Evolutionary conservation across 2,888 invertebrate genomes (phyloP).

Genomic region (Cheilosia soror): DNA sequence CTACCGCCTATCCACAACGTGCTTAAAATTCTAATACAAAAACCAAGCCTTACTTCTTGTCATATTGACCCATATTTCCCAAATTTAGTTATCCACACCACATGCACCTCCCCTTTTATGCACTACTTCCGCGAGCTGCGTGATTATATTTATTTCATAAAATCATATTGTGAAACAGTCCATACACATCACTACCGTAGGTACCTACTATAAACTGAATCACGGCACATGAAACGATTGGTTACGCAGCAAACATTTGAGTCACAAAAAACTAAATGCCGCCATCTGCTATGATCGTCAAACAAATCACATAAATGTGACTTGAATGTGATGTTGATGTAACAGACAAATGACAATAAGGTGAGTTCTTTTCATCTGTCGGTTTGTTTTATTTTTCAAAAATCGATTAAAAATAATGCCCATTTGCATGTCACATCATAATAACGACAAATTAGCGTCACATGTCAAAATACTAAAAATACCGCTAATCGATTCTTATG

Average conservation of each 20-base stretch:
- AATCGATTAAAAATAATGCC: slow-evolving; percentile 5
- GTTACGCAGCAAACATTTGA: slow-evolving; percentile 31
- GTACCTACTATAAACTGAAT: slow-evolving; percentile 9
- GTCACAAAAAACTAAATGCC: slow-evolving; percentile 16
- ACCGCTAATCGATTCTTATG: slow-evolving; percentile 16
- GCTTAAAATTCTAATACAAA: neutral
- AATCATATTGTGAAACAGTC: slow-evolving; percentile 15
- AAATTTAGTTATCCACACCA: neutral
- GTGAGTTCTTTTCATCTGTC: slow-evolving; percentile 41
- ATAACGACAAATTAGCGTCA: slow-evolving; percentile 29
- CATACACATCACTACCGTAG: slow-evolving; percentile 13
- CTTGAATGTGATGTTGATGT: slow-evolving; percentile 55
- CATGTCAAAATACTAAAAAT: slow-evolving; percentile 8
- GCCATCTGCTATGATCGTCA: slow-evolving; percentile 37
- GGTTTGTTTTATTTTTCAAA: slow-evolving; percentile 6
- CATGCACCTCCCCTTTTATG: neutral
- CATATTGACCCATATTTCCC: slow-evolving; percentile 13
- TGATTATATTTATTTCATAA: slow-evolving; percentile 16
- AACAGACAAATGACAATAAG: slow-evolving; percentile 9
- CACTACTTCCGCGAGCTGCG: slow-evolving; percentile 43
- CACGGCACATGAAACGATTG: slow-evolving; percentile 20
- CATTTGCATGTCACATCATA: slow-evolving; percentile 23
- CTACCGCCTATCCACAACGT: neutral
- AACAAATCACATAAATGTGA: slow-evolving; percentile 38
- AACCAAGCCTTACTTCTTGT: neutral